Evolutionary conservation across 2,797 vertebrate species (phyloP), one percentile per base, ranked within the genome.

Genomic region (Sebastiscus tertius): DNA sequence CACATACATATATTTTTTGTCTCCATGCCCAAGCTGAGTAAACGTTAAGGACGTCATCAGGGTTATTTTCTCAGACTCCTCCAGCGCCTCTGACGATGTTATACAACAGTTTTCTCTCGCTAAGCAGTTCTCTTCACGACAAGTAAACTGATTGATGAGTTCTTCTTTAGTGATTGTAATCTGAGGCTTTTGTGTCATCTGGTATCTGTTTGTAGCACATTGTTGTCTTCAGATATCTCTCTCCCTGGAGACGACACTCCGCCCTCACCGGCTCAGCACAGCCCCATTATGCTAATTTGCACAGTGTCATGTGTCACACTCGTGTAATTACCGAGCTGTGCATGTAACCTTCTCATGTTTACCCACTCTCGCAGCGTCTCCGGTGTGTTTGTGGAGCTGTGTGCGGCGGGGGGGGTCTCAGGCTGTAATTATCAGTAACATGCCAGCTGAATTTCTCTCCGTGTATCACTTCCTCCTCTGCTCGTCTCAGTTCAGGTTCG

Each of bases 301-400:
- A 8, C 52, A 49, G 85, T 88, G 75, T 90, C 80, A 65, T 88
- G 73, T 89, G 80, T 92, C 85, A 83, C 75, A 85, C 61, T 72
- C 16, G 13, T 83, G 81, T 88, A 88, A 88, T 91, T 87, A 91
- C 80, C 54, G 85, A 72, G 80, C 85, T 77, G 82, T 82, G 73
- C 82, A 69, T 82, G 81, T 80, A 76, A 77, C 83, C 82, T 71
- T 86, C 82, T 90, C 84, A 24, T 90, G 89, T 91, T 92, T 89
- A 83, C 74, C 63, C 80, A 6, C 82, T 85, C 66, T 83, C 77
- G 49, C 80, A 77, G 80, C 54, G 77, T 54, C 67, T 81, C 81
- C 39, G 52, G 79, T 87, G 59, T 62, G 79, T 87, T 77, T n/a
- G 66, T 18, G 75, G 70, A 77, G 83, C 74, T 75, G 60, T 83